phyloP scores from a whole-genome alignment of 2,113 vertebrate species.

The Orientallactaga bullata region DNA sequence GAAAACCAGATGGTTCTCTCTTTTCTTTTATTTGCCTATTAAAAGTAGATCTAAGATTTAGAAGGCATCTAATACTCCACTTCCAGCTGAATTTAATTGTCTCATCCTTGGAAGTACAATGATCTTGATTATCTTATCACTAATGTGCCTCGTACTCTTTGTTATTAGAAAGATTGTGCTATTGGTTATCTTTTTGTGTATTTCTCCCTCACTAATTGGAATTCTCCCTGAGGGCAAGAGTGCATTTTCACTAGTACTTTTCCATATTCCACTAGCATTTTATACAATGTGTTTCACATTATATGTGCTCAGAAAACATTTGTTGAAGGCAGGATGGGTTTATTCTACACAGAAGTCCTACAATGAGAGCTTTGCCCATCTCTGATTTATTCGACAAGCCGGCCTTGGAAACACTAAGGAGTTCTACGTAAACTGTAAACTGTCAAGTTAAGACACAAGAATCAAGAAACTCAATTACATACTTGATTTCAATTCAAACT shows the following conservation, averaged over 20 bases:
- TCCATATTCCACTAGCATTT: not conserved
- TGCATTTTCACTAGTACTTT: slow-evolving; percentile 13
- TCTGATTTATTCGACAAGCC: slow-evolving; percentile 24
- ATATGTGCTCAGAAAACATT: slow-evolving; percentile 31
- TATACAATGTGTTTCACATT: not conserved
- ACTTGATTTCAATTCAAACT: not conserved
- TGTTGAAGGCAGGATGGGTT: not conserved
- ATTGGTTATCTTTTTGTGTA: slow-evolving; percentile 42
- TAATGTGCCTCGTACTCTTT: slow-evolving; percentile 46
- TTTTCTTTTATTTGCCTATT: slow-evolving; percentile 65
- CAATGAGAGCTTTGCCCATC: not conserved
- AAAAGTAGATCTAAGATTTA: slow-evolving; percentile 66
- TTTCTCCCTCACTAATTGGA: slow-evolving; percentile 35
- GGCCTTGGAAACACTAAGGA: not conserved
- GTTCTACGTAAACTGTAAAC: not conserved
- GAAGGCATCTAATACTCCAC: slow-evolving; percentile 56
- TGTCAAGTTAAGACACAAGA: slow-evolving; percentile 29
- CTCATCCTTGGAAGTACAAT: slow-evolving; percentile 54
- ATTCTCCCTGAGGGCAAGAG: slow-evolving; percentile 27
- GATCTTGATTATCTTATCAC: slow-evolving; percentile 61
- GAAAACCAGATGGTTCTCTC: slow-evolving; percentile 57
- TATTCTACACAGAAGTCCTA: not conserved
- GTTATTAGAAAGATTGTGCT: slow-evolving; percentile 42
- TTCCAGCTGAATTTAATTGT: slow-evolving; percentile 62
- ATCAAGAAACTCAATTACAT: slow-evolving; percentile 43